Conservation (phyloP, 2,888 invertebrate genomes). For the Drymonia ruficornis region DNA sequence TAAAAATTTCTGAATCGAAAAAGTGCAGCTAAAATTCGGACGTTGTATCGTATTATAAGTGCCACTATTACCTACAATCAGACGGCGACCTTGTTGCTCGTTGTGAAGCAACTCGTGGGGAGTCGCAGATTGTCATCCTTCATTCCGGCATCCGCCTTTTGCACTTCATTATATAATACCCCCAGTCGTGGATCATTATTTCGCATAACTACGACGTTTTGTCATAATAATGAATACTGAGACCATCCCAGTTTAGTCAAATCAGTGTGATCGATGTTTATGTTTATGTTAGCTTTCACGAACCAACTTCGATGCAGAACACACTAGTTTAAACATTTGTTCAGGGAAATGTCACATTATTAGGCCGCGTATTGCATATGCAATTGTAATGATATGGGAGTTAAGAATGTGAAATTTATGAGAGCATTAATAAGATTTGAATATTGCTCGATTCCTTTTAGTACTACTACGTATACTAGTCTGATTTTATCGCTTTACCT, state of each 20-base stretch:
- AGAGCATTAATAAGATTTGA: no score
- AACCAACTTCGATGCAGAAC: background rate
- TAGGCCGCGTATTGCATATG: no score
- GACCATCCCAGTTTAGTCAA: background rate
- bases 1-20: slow-evolving; percentile 22
- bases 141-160: slow-evolving; percentile 79
- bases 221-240: background rate
- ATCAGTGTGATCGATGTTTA: background rate
- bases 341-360: background rate
- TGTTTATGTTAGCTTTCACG: background rate
- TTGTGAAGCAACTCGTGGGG: slow-evolving; percentile 80
- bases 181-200: slow-evolving; percentile 7
- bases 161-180: slow-evolving; percentile 74
- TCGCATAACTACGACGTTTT: background rate
- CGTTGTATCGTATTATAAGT: slow-evolving; percentile 71
- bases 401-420: no score
- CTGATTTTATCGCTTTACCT: no score
- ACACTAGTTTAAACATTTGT: background rate
- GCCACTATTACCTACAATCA: slow-evolving; percentile 79
- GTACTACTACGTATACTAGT: no score
- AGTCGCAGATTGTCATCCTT: slow-evolving; percentile 78
- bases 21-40: slow-evolving; percentile 63
- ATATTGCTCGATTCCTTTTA: no score
- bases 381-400: no score
- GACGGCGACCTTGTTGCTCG: slow-evolving; percentile 79